Conservation (phyloP, 2,797 vertebrate genomes). For the Mus spretus region DNA sequence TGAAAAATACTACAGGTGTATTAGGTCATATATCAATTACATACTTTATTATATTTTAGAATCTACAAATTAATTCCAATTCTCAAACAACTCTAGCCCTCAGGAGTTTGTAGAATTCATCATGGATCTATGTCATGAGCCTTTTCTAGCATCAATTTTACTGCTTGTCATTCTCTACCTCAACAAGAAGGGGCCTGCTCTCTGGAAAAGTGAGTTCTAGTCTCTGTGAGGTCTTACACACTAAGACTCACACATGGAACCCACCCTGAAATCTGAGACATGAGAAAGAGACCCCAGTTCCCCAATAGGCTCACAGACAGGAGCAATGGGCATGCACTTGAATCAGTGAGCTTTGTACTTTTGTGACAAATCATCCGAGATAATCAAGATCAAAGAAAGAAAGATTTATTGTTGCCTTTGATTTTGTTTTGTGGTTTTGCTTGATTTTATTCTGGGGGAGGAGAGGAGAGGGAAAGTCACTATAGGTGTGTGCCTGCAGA, state of each 20-base stretch:
- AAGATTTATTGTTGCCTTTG: background rate
- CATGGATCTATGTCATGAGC: background rate
- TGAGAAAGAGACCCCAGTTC: background rate
- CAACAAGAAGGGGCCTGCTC: background rate
- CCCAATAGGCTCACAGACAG: background rate
- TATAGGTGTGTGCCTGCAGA: background rate
- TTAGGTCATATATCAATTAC: background rate
- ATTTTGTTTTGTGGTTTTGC: background rate
- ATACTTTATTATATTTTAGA: conserved; percentile 29
- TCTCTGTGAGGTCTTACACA: background rate
- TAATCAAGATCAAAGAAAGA: background rate
- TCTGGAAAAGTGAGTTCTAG: background rate
- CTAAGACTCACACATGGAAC: background rate
- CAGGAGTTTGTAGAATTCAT: background rate
- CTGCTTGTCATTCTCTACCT: background rate
- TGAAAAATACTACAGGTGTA: background rate
- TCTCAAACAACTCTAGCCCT: background rate
- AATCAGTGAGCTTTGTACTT: background rate
- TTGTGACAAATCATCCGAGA: background rate
- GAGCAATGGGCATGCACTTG: background rate
- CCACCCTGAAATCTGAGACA: background rate
- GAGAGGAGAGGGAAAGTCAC: background rate
- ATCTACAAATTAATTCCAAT: conserved; percentile 12
- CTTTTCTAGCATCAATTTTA: background rate
- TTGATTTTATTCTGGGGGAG: background rate